A percentile compares a stretch with the other conserved stretches of the same genome.
Evolutionary conservation across 2,113 vertebrate genomes (phyloP).

Genomic region (Pogonocichla stellata): DNA sequence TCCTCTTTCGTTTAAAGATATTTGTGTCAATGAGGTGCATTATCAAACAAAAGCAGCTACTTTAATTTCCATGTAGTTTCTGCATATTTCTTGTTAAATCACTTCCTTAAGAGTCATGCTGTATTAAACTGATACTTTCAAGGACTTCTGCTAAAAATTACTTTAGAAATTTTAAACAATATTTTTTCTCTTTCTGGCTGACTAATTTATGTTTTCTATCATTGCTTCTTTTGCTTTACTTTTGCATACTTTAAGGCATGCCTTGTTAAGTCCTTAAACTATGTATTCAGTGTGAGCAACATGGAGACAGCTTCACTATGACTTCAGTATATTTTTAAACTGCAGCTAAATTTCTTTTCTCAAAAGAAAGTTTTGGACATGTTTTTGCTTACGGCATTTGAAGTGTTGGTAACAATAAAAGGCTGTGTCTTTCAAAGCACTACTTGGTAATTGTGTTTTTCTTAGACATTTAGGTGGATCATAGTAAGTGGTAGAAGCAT

Average conservation of each 20-base stretch:
- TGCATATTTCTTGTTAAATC: not conserved
- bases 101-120: not conserved
- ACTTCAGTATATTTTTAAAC: not conserved
- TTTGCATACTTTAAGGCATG: not conserved
- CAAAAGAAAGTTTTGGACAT: not conserved
- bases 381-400: not conserved
- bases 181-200: not conserved
- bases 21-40: not conserved
- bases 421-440: not conserved
- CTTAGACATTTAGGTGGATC: not conserved
- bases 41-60: not conserved
- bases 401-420: not conserved
- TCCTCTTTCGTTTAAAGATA: not conserved
- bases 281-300: not conserved
- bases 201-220: not conserved
- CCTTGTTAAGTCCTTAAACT: not conserved
- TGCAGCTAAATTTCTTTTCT: not conserved
- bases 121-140: not conserved
- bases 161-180: not conserved
- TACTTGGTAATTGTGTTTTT: not conserved
- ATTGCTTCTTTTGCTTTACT: not conserved
- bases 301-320: not conserved
- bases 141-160: not conserved
- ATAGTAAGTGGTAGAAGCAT: not conserved
- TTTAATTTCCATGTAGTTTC: not conserved